Base-by-base conservation (phyloP, 2,113 vertebrate genomes). In the Nipponia nippon region DNA sequence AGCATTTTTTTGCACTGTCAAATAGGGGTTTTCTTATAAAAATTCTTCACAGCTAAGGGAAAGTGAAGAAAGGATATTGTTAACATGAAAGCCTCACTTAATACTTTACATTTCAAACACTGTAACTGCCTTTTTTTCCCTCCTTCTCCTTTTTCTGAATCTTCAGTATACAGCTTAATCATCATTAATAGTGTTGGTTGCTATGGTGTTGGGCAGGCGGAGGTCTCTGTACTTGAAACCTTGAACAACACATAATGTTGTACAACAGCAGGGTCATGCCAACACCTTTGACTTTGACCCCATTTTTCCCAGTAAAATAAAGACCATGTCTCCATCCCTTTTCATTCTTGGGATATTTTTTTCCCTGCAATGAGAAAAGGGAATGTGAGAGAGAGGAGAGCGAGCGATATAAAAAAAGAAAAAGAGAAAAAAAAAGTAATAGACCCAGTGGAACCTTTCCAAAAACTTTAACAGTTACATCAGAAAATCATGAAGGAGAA, bases 41-140 rank as follows among this genome's bases (percentile, higher is more conserved):
- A 94, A 92, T 84, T 92, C 90, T 90, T 94, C 65, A 83, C 11
- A 85, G 88, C 90, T 92, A 93, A 81, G 50, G 85, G 76, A 94
- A 94, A 95, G 71, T 18, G 21, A 93, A 94, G 55, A 91, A 95
- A 96, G 62, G 71, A 86, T 89, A 96, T 83, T 95, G 96, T 96
- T 96, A 95, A 86, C 85, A 94, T 96, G 82, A 97, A 96, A 96
- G 92, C 75, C 88, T 88, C 78, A 90, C 90, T 89, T 96, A 97
- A 97, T 94, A 89, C 90, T 90, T 96, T 77, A 94, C 92, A 92
- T 97, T 96, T 96, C 94, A 96, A 97, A 95, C 93, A 81, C 79
- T 87, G 75, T 91, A 94, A 95, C 96, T 92, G 94, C 76, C 58
- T 87, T 91, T 87, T 66, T 65, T 2, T 13, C 52, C 59, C 81